phyloP scores from a whole-genome alignment of 2,888 invertebrate genomes.

The Drosophila kokeensis region DNA sequence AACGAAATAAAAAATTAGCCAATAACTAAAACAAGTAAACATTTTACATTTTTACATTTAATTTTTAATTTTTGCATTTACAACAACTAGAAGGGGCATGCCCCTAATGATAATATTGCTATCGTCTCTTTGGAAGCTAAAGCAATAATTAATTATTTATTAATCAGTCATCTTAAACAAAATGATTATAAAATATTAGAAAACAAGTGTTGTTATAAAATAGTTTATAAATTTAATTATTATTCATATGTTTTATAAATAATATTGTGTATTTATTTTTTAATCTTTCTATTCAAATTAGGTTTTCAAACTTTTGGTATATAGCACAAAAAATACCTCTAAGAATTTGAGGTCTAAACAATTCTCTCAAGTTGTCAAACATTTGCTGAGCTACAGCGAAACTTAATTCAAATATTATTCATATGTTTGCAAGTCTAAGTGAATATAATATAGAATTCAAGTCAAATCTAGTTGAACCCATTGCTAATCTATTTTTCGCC shows the following conservation, averaged over 20 bases:
- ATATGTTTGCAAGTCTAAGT: background rate
- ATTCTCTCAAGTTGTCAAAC: background rate
- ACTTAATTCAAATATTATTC: background rate
- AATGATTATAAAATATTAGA: background rate
- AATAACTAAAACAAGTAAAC: slow-evolving; percentile 39
- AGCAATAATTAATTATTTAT: background rate
- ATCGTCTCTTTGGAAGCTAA: background rate
- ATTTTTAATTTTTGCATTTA: background rate
- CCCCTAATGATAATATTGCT: background rate
- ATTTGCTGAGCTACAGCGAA: background rate
- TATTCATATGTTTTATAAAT: background rate
- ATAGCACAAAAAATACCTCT: background rate
- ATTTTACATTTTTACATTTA: background rate
- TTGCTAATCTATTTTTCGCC: slow-evolving; percentile 24
- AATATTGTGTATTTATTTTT: too few relatives aligned
- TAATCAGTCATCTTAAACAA: background rate
- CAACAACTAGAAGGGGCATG: background rate
- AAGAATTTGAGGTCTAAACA: background rate
- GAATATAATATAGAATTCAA: background rate
- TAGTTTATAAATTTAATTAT: background rate
- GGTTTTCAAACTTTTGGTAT: too few relatives aligned
- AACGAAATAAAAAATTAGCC: slow-evolving; percentile 17
- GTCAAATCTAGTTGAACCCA: slow-evolving; percentile 6
- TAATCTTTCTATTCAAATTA: too few relatives aligned
- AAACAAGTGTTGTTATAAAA: too few relatives aligned